A percentile compares a stretch with the other conserved stretches of the same genome.
Conservation (phyloP, 2,113 vertebrate genomes). For the Carollia perspicillata region DNA sequence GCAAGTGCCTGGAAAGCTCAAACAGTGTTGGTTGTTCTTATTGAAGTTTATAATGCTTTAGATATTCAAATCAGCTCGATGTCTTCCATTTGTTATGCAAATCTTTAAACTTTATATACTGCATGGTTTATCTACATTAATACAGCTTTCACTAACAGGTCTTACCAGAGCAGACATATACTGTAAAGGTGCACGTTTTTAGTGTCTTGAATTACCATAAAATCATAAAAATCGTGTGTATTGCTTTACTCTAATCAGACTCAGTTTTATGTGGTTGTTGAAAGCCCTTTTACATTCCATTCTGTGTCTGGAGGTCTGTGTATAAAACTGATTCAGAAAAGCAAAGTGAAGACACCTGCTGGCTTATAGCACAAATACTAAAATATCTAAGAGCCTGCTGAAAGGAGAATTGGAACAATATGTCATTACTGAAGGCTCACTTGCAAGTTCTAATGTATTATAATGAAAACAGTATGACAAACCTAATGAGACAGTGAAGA, state of each 20-base stretch:
- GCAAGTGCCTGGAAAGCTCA: slow-evolving; percentile 79
- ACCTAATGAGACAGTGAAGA: slow-evolving; percentile 91
- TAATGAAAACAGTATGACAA: slow-evolving; percentile 97
- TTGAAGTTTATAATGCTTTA: slow-evolving; percentile 83
- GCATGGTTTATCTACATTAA: slow-evolving; percentile 82
- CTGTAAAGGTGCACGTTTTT: slow-evolving; percentile 81
- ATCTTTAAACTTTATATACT: slow-evolving; percentile 81
- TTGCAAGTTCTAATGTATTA: slow-evolving; percentile 92
- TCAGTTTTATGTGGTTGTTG: slow-evolving; percentile 90
- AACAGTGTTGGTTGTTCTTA: slow-evolving; percentile 79
- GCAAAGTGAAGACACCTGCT: slow-evolving; percentile 95
- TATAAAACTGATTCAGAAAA: slow-evolving; percentile 90
- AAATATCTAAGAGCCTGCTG: slow-evolving; percentile 90
- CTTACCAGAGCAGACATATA: slow-evolving; percentile 75
- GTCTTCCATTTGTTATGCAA: slow-evolving; percentile 82
- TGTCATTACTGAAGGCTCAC: slow-evolving; percentile 91
- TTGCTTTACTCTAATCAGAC: slow-evolving; percentile 83
- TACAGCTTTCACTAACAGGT: slow-evolving; percentile 80
- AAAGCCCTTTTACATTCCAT: slow-evolving; percentile 88
- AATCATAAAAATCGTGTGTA: slow-evolving; percentile 83
- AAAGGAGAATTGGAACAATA: slow-evolving; percentile 91
- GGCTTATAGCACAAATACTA: slow-evolving; percentile 90
- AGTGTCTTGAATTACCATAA: slow-evolving; percentile 82
- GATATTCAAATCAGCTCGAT: slow-evolving; percentile 85
- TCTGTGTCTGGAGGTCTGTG: slow-evolving; percentile 91